Evolutionary conservation across 1,140 invertebrate genomes (phyloP).

Genomic region (Conopomorpha cramerella): DNA sequence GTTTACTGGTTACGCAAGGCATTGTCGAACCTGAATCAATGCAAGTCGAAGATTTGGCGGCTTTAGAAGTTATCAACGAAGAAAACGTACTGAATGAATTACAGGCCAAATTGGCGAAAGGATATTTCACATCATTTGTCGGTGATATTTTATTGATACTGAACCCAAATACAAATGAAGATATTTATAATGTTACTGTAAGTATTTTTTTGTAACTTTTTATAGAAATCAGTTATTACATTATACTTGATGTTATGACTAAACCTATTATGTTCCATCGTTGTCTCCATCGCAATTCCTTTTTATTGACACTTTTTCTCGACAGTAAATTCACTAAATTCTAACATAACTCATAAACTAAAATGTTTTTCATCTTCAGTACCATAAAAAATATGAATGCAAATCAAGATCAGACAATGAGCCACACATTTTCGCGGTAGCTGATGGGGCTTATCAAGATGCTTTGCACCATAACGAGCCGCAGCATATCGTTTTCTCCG

Average conservation of each 20-base stretch:
- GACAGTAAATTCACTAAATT: too few relatives aligned
- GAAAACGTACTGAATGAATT: conserved; percentile 78
- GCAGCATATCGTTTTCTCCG: conserved; percentile 82
- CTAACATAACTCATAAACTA: too few relatives aligned
- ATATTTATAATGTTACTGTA: conserved; percentile 73
- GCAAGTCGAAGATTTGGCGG: conserved; percentile 85
- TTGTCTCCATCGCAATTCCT: too few relatives aligned
- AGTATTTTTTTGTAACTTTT: conserved; percentile 19
- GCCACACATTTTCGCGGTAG: conserved; percentile 88
- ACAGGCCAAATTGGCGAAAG: conserved; percentile 70
- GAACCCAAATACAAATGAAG: conserved; percentile 78
- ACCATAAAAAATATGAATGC: conserved; percentile 79
- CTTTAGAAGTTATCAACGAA: conserved; percentile 78
- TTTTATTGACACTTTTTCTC: too few relatives aligned
- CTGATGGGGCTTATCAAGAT: conserved; percentile 85
- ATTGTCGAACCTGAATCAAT: conserved; percentile 68
- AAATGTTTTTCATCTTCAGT: conserved; percentile 60
- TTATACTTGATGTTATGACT: not conserved
- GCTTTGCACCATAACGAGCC: conserved; percentile 80
- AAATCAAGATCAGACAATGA: conserved; percentile 88
- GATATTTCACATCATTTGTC: conserved; percentile 83
- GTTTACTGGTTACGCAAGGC: conserved; percentile 57
- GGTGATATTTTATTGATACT: conserved; percentile 87
- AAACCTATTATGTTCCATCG: too few relatives aligned
- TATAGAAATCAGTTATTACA: conserved; percentile 1